Evolutionary conservation across 1,140 invertebrate species (phyloP), one percentile per base, ranked within the genome.

Genomic region (Galleria mellonella): DNA sequence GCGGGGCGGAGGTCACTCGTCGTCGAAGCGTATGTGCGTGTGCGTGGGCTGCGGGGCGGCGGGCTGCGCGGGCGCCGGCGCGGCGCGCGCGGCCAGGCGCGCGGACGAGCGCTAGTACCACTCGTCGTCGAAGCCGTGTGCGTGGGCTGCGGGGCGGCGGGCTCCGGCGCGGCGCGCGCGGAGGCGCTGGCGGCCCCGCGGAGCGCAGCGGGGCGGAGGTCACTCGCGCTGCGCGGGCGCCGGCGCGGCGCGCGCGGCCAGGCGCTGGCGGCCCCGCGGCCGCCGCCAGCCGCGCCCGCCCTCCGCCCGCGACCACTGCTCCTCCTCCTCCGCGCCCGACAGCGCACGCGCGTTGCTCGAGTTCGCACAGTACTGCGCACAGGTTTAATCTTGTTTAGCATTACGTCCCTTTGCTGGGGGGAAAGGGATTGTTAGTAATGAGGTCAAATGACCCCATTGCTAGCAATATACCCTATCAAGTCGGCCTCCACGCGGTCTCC

Each of bases 11-110:
- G 17, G 2, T 23, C 6, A 23, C 6, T 23, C 17, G 6, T 78
- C 72, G 39, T 82, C 79, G 51, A 83, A 83, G 15, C 79, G 67
- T 66, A 83, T 75, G 40, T 83, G 79, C 27, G 76, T 81, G 53
- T 75, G 70, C 4, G 79, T 77, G 37, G 79, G 76, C 32, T 81
- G 79, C 6, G 79, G 76, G 4, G 69, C 67, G 41, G 74, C 72
- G 47, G 78, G 69, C 17, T 2, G 6, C 12, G 54, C 56, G 32
- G 47, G 47, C 1, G 58, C 52, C 38, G 33, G 43, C 11, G 56
- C 37, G 14, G 45, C 32, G 29, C 13, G 41, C 11, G 14, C 4
- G 9, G 28, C 28, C 27, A 8, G 12, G 17, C 2, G 17, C 17
- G 17, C 6, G 35, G 10, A 9, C 33, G 12, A 3, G 17, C 17